These are phyloP conservation scores for Sebastes hubbsi DNA, from an alignment of 2,797 vertebrate species.

Conservation along the genomic window DNA sequence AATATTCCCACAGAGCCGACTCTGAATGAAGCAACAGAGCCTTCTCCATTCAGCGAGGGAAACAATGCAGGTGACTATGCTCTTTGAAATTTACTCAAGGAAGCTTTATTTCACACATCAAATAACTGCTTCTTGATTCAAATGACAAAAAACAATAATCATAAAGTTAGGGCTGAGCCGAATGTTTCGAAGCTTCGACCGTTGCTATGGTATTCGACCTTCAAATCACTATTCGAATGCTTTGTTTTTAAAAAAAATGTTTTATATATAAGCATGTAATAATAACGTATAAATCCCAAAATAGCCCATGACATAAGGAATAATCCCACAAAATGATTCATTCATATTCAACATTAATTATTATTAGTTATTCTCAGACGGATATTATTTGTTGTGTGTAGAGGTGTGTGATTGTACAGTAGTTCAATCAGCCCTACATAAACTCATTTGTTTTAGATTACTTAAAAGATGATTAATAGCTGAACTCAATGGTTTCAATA, in stretches of 20 bases:
- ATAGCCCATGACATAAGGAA: too few relatives aligned
- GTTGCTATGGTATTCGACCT: too few relatives aligned
- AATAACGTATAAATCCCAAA: too few relatives aligned
- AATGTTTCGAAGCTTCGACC: fast-evolving
- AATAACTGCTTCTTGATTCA: neutral
- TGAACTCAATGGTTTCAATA: neutral
- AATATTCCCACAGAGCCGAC: constrained; percentile 46
- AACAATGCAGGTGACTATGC: constrained; percentile 45
- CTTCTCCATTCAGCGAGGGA: constrained; percentile 14
- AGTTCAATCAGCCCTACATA: too few relatives aligned
- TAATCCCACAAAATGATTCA: too few relatives aligned
- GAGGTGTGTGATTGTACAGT: too few relatives aligned
- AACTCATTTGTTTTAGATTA: neutral
- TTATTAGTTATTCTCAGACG: too few relatives aligned
- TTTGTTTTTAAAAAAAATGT: fast-evolving
- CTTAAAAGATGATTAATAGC: neutral
- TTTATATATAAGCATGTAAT: too few relatives aligned
- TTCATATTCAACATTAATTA: too few relatives aligned
- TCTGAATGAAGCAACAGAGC: constrained; percentile 22
- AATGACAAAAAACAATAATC: neutral
- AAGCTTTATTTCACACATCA: neutral
- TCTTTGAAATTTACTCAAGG: neutral
- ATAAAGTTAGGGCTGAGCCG: too few relatives aligned
- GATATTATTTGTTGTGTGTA: too few relatives aligned
- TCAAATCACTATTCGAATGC: too few relatives aligned